phyloP scores from a whole-genome alignment of 2,888 invertebrate genomes.

The Drosophila sordidapex region DNA sequence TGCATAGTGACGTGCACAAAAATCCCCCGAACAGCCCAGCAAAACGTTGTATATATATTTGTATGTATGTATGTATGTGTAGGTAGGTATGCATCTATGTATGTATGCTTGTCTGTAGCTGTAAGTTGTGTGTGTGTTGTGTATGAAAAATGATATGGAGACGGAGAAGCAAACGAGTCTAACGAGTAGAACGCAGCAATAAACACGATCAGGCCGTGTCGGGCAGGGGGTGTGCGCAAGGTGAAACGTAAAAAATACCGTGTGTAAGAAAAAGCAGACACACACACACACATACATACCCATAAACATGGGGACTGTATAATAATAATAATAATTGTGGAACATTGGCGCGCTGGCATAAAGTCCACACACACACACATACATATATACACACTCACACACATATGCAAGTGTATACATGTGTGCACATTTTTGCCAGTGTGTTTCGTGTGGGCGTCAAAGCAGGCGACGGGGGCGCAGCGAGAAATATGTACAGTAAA shows the following conservation, averaged over 20 bases:
- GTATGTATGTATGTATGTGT: conserved; percentile 4
- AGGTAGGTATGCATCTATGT: not conserved
- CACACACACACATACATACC: conserved; percentile 20
- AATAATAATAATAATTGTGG: conserved; percentile 75
- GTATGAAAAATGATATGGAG: conserved; percentile 70
- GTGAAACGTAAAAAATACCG: conserved; percentile 69
- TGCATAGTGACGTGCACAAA: conserved; percentile 69
- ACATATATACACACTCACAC: conserved; percentile 15
- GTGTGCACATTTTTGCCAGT: conserved; percentile 36
- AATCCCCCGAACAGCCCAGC: conserved; percentile 54
- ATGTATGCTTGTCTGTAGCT: conserved; percentile 15
- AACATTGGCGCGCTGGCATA: conserved; percentile 63
- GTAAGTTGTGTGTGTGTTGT: conserved; percentile 16
- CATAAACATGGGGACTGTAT: conserved; percentile 43
- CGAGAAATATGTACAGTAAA: conserved; percentile 61
- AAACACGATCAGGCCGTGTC: conserved; percentile 29
- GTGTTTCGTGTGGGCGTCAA: conserved; percentile 49
- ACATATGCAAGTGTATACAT: conserved; percentile 7
- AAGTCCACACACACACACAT: conserved; percentile 31
- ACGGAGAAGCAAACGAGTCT: conserved; percentile 64
- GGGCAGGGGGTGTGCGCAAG: conserved; percentile 55
- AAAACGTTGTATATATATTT: conserved; percentile 26
- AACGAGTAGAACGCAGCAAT: conserved; percentile 68
- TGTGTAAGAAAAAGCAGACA: conserved; percentile 48
- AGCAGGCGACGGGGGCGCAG: conserved; percentile 21